Base-by-base conservation (phyloP, 2,888 invertebrate species). In the Chaetogeoica ovagalla region DNA sequence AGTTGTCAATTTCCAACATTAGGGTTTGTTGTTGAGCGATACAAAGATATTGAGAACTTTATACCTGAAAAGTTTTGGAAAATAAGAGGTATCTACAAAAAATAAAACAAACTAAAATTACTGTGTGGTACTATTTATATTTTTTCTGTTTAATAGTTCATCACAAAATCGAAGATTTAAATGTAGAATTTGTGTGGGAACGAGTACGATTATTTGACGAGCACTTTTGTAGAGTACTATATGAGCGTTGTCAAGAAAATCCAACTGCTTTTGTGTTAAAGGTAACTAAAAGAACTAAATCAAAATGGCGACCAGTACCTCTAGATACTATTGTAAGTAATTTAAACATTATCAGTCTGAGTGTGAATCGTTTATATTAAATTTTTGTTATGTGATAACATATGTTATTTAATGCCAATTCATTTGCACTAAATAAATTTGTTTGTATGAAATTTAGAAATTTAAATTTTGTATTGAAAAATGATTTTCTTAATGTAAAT, bases 21-120 rank as follows among this genome's bases (percentile, higher is more conserved):
- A n/a, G 99, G 99, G 2, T 99, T 99, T 89, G 98, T 99, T n/a
- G 98, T 97, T 0, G 97, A 99, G 86, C 90, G 99, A 74, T 98
- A 94, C 86, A 92, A 96, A 85, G 95, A 96, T 39, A 92, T 96
- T 69, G 93, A 96, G 86, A 91, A 91, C 83, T 99, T 99, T 87
- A 90, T 97, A 13, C 88, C 95, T 0, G 98, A 99, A 87, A 89
- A 91, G 7, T 99, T 98, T 88, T 99, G 99, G 98, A 97, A 95
- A 87, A 90, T 99, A 69, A 92, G 91, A 90, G 92, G 94, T 93
- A 85, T 72, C 71, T 30, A 11, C 48, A 60, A 62, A 59, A 17
- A 52, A 55, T 17, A n/a, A 19, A 65, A 65, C 23, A 7, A 23
- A 21, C 55, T 65, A 21, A 17, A 11, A 62, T n/a, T 17, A 57